Evolutionary conservation across 2,888 invertebrate genomes (phyloP), one percentile per base, ranked within the genome.

Genomic region (Scaptomyza caliginosa): DNA sequence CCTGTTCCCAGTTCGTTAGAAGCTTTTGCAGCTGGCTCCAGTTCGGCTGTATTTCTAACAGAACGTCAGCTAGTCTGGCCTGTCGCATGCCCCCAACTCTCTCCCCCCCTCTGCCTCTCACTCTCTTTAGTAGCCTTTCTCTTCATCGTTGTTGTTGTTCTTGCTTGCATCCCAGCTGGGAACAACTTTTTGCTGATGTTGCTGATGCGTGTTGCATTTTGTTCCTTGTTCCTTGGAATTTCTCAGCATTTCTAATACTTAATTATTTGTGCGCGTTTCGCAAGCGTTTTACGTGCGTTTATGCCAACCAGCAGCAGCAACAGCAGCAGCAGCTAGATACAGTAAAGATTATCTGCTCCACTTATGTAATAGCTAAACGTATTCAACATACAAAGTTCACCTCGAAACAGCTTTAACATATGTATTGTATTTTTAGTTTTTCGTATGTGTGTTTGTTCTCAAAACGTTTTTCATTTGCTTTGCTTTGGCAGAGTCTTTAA

Each of bases 221-320:
- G 34, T 34, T 45, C 17, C 28, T 28, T 28, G 45, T 45, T 83
- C 72, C 77, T 49, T 42, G 86, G 88, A 84, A 84, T 84, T 86
- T 82, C 71, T 67, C 75, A 84, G 72, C 88, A 88, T 84, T 84
- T 84, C 72, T 86, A 82, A 84, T 84, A 88, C 83, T 86, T 84
- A 87, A 84, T 84, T 84, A 84, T 84, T 88, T 85, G 83, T 71
- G 82, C 60, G 88, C 73, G 72, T 62, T 78, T 80, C 60, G 59
- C 77, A 34, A 72, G 74, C 86, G 69, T 56, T 69, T 71, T 82
- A 87, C 83, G 83, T 84, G 83, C 77, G 58, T 64, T 65, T 67
- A 81, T 81, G 67, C 48, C 66, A 71, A 50, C 64, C 42, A 26
- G 10, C 26, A 26, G 10, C 1, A 8, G 10, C 26, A 26, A 26